Base-by-base conservation (phyloP, 2,888 invertebrate species). In the Sarcophaga caerulescens region DNA sequence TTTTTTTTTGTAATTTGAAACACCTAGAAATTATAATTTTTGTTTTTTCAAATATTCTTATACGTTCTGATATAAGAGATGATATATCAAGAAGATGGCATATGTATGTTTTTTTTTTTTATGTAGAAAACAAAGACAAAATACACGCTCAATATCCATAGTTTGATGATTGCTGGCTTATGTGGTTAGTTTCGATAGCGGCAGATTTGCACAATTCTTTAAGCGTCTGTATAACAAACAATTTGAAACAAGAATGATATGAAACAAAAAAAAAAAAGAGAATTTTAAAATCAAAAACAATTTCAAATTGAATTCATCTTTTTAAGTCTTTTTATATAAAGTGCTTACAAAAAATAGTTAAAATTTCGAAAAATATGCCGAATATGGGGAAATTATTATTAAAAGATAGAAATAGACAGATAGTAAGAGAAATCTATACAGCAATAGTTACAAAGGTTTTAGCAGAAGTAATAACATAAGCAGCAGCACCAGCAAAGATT, bases 221-320 rank as follows among this genome's bases (percentile, higher is more conserved):
- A 92, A 93, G 93, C 92, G 91, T 93, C 93, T 93, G 92, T 90
- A 89, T 88, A 89, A 89, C 89, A 90, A 89, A 90, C 89, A 89
- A 89, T 89, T 84, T 86, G 89, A 88, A 89, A 89, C 82, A 81
- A 88, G 87, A 89, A 88, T 84, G 87, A 88, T 88, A 89, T 35
- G 35, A 87, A 88, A 89, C 84, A 84, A 89, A 89, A 88, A 89
- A 82, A 91, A 82, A 91, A 89, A 91, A 21, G 35, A 76, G 65
- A 75, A 47, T 75, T 84, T 76, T 69, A 88, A 91, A 70, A 90
- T 89, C 89, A 90, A 89, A 90, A 87, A 90, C 88, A 91, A 88
- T 90, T 81, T 77, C 17, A 21, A 73, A 66, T 88, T 83, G 63
- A 76, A 74, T 83, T 79, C 17, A 52, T 52, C 17, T 71, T 45